Evolutionary conservation across 2,888 invertebrate species (phyloP).

Genomic region (Bembecia ichneumoniformis): DNA sequence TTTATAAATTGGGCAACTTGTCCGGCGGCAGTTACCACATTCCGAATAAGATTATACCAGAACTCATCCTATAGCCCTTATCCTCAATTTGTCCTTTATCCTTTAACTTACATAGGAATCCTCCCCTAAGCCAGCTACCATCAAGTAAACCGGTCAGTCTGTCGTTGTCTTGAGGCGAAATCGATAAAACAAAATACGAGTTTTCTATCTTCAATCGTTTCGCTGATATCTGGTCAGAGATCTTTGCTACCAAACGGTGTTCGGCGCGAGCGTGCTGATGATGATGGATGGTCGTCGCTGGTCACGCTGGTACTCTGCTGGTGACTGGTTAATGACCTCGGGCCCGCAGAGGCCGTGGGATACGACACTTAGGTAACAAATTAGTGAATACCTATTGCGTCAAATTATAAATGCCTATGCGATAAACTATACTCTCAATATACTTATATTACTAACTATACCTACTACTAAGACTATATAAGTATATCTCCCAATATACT

Average conservation of each 20-base stretch:
- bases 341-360: background rate
- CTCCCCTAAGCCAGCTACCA: background rate
- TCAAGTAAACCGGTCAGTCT: background rate
- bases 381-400: no score
- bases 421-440: no score
- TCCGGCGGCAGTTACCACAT: no score
- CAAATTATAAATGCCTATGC: no score
- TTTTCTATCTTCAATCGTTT: constrained; percentile 7
- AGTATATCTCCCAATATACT: no score
- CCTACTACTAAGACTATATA: no score
- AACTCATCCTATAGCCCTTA: no score
- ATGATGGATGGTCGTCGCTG: constrained; percentile 6
- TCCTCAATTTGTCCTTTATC: no score
- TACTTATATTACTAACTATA: no score
- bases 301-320: background rate
- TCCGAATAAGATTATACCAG: no score
- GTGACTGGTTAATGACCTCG: background rate
- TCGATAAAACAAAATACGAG: constrained; percentile 5
- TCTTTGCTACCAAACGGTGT: background rate
- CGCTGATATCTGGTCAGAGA: constrained; percentile 1
- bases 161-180: background rate
- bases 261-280: background rate
- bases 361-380: background rate
- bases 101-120: no score
- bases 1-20: no score